Conservation (phyloP, 1,140 invertebrate genomes). For the Euglossa dilemma region DNA sequence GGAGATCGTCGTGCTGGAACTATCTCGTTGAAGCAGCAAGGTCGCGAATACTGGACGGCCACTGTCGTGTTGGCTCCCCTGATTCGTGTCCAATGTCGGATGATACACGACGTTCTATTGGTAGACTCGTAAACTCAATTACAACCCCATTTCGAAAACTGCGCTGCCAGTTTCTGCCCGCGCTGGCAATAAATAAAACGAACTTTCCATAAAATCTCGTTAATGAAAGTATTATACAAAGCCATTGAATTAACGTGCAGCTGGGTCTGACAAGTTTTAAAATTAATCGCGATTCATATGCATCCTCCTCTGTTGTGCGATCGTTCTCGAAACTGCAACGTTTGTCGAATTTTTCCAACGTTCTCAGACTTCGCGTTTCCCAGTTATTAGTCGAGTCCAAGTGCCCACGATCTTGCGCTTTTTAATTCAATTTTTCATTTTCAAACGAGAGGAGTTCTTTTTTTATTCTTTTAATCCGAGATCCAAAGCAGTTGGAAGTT, state of each 20-base stretch:
- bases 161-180: background rate
- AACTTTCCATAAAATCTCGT: background rate
- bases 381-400: too few species aligned
- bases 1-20: background rate
- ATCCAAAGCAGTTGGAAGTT: too few species aligned
- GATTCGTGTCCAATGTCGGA: background rate
- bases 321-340: background rate
- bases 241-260: background rate
- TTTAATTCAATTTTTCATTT: too few species aligned
- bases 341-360: too few species aligned
- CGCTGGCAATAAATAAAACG: background rate
- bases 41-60: background rate
- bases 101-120: background rate
- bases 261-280: background rate
- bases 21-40: background rate
- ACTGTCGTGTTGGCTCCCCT: background rate
- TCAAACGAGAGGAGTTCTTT: too few species aligned
- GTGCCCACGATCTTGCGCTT: too few species aligned
- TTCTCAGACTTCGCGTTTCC: too few species aligned
- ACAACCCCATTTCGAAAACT: background rate
- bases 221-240: background rate
- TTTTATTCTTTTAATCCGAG: too few species aligned
- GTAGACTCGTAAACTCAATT: conserved; percentile 3
- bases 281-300: background rate
- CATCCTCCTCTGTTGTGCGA: background rate